Evolutionary conservation across 2,888 invertebrate genomes (phyloP).

Genomic region (Eudemis profundana): DNA sequence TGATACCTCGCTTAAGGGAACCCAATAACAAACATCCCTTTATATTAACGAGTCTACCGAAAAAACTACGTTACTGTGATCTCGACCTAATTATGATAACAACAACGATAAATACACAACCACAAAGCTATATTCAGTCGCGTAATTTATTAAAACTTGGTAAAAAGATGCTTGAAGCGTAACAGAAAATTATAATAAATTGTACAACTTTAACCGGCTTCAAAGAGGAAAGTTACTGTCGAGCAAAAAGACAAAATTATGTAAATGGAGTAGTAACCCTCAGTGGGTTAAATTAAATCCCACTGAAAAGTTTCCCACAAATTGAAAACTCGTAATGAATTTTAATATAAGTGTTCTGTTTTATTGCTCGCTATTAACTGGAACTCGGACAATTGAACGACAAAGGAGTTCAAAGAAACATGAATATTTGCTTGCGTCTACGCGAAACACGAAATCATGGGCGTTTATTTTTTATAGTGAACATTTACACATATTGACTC

Average conservation of each 20-base stretch:
- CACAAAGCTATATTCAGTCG: not conserved
- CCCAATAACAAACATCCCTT: no score
- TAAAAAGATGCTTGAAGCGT: conserved; percentile 19
- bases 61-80: no score
- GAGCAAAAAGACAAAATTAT: conserved; percentile 51
- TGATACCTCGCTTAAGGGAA: no score
- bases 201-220: conserved; percentile 23
- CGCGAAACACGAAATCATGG: no score
- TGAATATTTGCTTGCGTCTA: no score
- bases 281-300: conserved; percentile 38
- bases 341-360: conserved; percentile 8
- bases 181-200: conserved; percentile 35
- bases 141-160: not conserved
- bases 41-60: no score
- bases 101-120: not conserved
- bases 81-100: no score
- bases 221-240: conserved; percentile 32
- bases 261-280: conserved; percentile 48
- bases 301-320: conserved; percentile 42
- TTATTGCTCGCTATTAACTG: not conserved
- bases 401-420: not conserved
- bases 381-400: not conserved
- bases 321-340: conserved; percentile 44
- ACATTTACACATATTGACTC: no score
- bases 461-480: no score